Conservation (phyloP, 1,140 invertebrate genomes). For the Diorhabda sublineata region DNA sequence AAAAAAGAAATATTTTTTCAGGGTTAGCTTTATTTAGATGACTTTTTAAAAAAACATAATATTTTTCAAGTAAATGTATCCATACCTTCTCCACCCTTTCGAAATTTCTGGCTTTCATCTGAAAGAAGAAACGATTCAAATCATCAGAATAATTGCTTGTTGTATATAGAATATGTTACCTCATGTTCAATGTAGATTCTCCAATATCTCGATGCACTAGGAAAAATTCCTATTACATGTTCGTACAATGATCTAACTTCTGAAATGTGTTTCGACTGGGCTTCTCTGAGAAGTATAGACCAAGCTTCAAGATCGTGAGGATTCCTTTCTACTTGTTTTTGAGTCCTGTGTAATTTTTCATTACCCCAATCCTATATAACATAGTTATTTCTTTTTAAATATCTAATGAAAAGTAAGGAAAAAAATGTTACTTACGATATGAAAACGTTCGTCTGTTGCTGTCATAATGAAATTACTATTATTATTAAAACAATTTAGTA, state of each 20-base stretch:
- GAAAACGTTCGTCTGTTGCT: conserved; percentile 43
- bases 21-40: no score
- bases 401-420: conserved; percentile 1
- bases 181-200: conserved; percentile 99
- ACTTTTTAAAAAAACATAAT: no score
- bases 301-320: conserved; percentile 94
- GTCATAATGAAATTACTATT: conserved; percentile 6
- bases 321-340: conserved; percentile 77
- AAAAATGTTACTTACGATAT: conserved; percentile 39
- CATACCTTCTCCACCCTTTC: conserved; percentile 98
- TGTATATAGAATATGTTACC: conserved; percentile 51
- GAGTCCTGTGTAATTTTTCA: conserved; percentile 73
- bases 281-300: conserved; percentile 90
- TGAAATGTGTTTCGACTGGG: conserved; percentile 83
- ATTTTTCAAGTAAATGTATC: conserved; percentile 35
- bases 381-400: conserved; percentile 1
- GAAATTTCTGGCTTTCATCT: conserved; percentile 93
- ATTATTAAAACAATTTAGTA: not conserved
- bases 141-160: no score
- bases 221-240: conserved; percentile 87
- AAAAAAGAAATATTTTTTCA: conserved; percentile 17
- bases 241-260: conserved; percentile 92
- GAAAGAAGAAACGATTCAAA: conserved; percentile 48
- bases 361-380: conserved; percentile 76
- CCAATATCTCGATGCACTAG: conserved; percentile 96